Evolutionary conservation across 2,113 vertebrate species (phyloP), one percentile per base, ranked within the genome.

Genomic region (Toxotes jaculatrix): DNA sequence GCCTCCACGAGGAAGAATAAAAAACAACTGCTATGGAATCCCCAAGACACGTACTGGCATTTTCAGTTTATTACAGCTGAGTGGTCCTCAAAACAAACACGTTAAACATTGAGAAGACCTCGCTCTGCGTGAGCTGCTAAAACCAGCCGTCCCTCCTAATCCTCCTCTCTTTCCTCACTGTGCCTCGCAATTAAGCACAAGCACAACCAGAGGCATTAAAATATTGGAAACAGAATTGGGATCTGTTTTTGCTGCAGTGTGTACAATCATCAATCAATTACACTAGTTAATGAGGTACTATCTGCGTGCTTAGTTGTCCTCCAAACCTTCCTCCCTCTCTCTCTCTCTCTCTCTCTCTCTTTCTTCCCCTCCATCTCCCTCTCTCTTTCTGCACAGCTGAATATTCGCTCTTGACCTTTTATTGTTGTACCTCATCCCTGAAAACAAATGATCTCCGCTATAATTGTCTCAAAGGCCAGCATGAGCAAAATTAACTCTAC

Each of bases 181-280:
- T 38, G 69, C 61, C 38, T 61, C 47, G 80, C 82, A 82, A 89
- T 85, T 84, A 71, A 85, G 84, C 51, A 78, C 17, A 17, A 56
- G 43, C 17, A 64, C 61, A 73, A 89, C 69, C 88, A 66, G 55
- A 80, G 79, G 80, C 85, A 38, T 49, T 68, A 59, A 74, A 67
- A 88, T 75, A 90, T 57, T 66, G 77, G 83, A 82, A 80, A 64
- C 56, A 45, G 69, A 77, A 82, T 56, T 55, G 64, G 32, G 62
- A 89, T 91, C 86, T 76, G 80, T 90, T 87, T 83, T 79, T 67
- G 59, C 67, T 34, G 55, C 40, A 3, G 55, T 59, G 61, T 68
- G 75, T 59, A 60, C 80, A 56, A 70, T 86, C 84, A 92, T 92
- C 88, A 90, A 89, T 93, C 93, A 92, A 92, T 91, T 88, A 88